phyloP scores from a whole-genome alignment of 2,888 invertebrate genomes.

The Morpho achilles region DNA sequence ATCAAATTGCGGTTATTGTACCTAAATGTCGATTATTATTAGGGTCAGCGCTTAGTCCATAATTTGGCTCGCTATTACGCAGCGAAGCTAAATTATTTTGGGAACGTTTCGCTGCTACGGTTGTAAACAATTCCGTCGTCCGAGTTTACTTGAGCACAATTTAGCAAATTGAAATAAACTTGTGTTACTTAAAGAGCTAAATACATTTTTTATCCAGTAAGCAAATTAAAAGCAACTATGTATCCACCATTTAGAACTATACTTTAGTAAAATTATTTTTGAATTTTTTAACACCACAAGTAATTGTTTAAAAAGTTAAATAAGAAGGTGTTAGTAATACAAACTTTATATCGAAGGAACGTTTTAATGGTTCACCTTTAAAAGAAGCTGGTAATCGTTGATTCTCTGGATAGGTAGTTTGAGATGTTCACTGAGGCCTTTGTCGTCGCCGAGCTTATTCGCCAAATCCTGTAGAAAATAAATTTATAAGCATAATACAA shows the following conservation, averaged over 20 bases:
- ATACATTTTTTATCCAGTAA: no score
- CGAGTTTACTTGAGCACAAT: constrained; percentile 15
- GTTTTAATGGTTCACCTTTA: constrained; percentile 82
- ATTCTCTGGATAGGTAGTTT: constrained; percentile 96
- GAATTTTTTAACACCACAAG: no score
- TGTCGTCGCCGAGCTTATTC: constrained; percentile 91
- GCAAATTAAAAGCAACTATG: no score
- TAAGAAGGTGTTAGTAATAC: no score
- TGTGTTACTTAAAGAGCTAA: neutral
- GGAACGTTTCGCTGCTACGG: constrained; percentile 15
- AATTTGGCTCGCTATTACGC: constrained; percentile 10
- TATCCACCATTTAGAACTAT: no score
- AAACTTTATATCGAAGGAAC: no score
- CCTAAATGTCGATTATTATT: constrained; percentile 2
- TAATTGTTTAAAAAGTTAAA: no score
- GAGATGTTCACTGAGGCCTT: constrained; percentile 92
- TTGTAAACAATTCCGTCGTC: constrained; percentile 21
- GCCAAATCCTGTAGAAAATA: constrained; percentile 86
- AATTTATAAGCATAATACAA: neutral
- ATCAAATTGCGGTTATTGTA: constrained; percentile 5
- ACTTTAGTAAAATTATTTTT: no score
- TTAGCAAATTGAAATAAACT: constrained; percentile 9
- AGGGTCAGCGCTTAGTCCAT: constrained; percentile 5
- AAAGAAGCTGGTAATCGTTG: constrained; percentile 96
- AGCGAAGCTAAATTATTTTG: constrained; percentile 19